Percentiles rank a stretch among this genome's conserved stretches.
Evolutionary conservation across 2,888 invertebrate species (phyloP).

Genomic region (Thyatira batis): DNA sequence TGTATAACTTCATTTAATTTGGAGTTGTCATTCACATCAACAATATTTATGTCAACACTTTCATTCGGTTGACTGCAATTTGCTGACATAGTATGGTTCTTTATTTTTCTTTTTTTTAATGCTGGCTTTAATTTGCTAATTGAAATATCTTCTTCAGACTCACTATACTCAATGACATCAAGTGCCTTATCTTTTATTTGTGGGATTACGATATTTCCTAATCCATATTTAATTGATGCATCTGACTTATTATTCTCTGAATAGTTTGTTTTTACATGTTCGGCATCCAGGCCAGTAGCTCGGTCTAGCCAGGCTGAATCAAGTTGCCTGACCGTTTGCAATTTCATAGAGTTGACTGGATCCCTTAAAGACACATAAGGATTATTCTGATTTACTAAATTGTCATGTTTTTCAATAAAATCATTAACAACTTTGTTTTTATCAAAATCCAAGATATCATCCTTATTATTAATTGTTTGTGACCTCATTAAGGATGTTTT

Average conservation of each 20-base stretch:
- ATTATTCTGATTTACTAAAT: not conserved
- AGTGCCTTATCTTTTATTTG: constrained; percentile 46
- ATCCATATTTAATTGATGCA: constrained; percentile 54
- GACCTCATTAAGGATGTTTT: constrained; percentile 74
- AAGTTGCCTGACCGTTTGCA: constrained; percentile 50
- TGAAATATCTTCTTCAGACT: constrained; percentile 81
- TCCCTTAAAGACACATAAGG: no score
- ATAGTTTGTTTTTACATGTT: constrained; percentile 33
- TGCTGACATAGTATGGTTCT: constrained; percentile 8
- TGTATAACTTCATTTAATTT: constrained; percentile 6
- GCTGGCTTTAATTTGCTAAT: constrained; percentile 78
- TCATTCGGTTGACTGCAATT: constrained; percentile 3
- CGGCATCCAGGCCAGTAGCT: constrained; percentile 59
- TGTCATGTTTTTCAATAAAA: constrained; percentile 11
- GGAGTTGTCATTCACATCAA: not conserved
- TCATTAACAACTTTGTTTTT: constrained; percentile 4
- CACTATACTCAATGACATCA: constrained; percentile 89
- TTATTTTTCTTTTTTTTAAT: constrained; percentile 78
- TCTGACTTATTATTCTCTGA: constrained; percentile 10
- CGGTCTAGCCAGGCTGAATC: constrained; percentile 74
- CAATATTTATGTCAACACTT: not conserved
- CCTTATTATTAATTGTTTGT: constrained; percentile 29
- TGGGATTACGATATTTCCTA: constrained; percentile 56
- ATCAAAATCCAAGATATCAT: constrained; percentile 15
- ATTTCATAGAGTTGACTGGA: not conserved